Evolutionary conservation across 2,888 invertebrate species (phyloP), one percentile per base, ranked within the genome.

Genomic region (Theretra japonica): DNA sequence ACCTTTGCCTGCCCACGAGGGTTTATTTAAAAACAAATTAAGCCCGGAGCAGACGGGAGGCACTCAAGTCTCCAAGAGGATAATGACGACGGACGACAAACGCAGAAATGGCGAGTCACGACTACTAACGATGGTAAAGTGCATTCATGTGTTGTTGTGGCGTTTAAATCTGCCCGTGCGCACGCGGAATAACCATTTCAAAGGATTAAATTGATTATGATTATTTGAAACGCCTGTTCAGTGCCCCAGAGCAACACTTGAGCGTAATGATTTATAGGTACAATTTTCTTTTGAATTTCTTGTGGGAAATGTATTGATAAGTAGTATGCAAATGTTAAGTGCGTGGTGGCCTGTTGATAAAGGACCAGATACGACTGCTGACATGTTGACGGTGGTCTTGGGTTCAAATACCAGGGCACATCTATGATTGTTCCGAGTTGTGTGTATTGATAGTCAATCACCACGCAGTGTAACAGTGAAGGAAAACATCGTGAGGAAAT

Each of bases 21-120:
- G 86, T 89, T 90, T 90, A 90, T 91, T 90, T 90, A 88, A 91
- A 91, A 93, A 92, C 91, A 92, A 88, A 92, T 93, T 92, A 92
- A 88, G 87, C 86, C 78, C 78, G 80, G 76, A 74, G 76, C 81
- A 83, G 87, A 86, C 84, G 83, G 83, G 76, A 81, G 87, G 89
- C 90, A 91, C 92, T 92, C 88, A 82, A 74, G 75, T 72, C 75
- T 69, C 69, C 68, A 76, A 82, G 82, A 80, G 84, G 82, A 85
- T 86, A 85, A 87, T 86, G 83, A 79, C 78, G 75, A 77, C 62
- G 33, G 75, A 84, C 83, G 84, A 85, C 84, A 86, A 86, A 87
- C 81, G 83, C 81, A 87, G 87, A 91, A 90, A 84, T 79, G 81
- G 78, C 87, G 81, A 92, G 93, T 93, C 93, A 93, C 87, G 82